Evolutionary conservation across 2,888 invertebrate genomes (phyloP).

Genomic region (Willowsia nigromaculata): DNA sequence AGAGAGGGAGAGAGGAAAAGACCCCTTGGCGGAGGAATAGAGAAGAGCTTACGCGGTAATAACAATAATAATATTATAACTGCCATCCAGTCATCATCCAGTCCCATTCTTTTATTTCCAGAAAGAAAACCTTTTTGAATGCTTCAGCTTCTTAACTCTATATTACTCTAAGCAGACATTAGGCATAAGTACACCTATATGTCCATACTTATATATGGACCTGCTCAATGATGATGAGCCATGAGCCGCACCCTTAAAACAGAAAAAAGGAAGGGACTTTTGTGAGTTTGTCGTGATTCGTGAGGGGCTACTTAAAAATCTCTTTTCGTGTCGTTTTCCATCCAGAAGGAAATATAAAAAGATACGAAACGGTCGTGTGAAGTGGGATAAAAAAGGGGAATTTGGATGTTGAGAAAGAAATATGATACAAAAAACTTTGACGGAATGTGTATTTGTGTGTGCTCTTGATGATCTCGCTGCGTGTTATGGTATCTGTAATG

Average conservation of each 20-base stretch:
- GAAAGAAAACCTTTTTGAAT: conserved; percentile 41
- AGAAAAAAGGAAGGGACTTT: conserved; percentile 47
- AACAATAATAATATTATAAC: conserved; percentile 56
- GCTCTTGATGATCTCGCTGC: conserved; percentile 29
- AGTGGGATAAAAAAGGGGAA: conserved; percentile 37
- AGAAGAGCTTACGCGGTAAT: conserved; percentile 43
- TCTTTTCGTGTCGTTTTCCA: conserved; percentile 7
- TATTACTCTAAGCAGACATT: no score
- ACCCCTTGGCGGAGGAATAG: conserved; percentile 45
- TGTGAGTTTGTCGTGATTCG: conserved; percentile 24
- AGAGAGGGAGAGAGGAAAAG: neutral
- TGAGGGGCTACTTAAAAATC: conserved; percentile 58
- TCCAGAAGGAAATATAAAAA: conserved; percentile 15
- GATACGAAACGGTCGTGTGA: conserved; percentile 16
- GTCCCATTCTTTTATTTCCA: conserved; percentile 1
- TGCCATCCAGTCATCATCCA: conserved; percentile 34
- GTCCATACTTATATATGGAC: neutral
- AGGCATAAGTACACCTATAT: no score
- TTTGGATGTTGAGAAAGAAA: conserved; percentile 38
- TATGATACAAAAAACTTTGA: conserved; percentile 65
- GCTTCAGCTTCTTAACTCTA: conserved; percentile 29
- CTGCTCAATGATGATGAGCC: neutral
- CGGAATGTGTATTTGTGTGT: conserved; percentile 57
- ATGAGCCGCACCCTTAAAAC: conserved; percentile 66
- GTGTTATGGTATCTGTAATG: conserved; percentile 55